These are phyloP conservation scores for Brienomyrus longianalis DNA, from an alignment of 2,113 vertebrate genomes.

Conservation along the genomic window DNA sequence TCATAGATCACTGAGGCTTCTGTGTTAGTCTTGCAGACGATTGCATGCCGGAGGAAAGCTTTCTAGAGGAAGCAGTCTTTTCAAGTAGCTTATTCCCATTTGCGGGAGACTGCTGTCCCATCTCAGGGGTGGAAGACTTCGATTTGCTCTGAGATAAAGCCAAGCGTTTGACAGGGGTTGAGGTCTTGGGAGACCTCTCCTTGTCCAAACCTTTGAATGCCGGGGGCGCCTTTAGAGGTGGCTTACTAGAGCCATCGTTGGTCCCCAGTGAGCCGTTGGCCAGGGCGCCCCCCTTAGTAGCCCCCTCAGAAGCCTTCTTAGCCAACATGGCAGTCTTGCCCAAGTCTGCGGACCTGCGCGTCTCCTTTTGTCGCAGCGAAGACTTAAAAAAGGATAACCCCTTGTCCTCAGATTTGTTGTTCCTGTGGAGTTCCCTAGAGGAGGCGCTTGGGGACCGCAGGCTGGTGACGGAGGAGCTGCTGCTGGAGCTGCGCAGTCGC, in stretches of 20 bases:
- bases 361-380: conserved; percentile 88
- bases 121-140: conserved; percentile 80
- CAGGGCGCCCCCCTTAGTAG: conserved; percentile 58
- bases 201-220: conserved; percentile 36
- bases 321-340: conserved; percentile 79
- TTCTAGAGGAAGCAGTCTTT: conserved; percentile 69
- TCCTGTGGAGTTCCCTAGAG: conserved; percentile 67
- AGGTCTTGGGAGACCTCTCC: conserved; percentile 56
- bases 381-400: conserved; percentile 92
- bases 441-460: conserved; percentile 72
- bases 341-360: conserved; percentile 82
- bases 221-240: conserved; percentile 45
- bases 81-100: conserved; percentile 73
- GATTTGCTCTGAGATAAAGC: conserved; percentile 75
- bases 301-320: conserved; percentile 69
- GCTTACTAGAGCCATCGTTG: conserved; percentile 37
- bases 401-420: conserved; percentile 89
- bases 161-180: conserved; percentile 70
- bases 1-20: conserved; percentile 78
- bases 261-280: conserved; percentile 43
- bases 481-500: conserved; percentile 69
- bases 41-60: conserved; percentile 80
- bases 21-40: conserved; percentile 78
- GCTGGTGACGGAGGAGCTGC: conserved; percentile 84
- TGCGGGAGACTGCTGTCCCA: conserved; percentile 56